These are phyloP conservation scores for Cyphomyrus discorhynchus DNA, from an alignment of 2,113 vertebrate genomes.

Conservation along the genomic window DNA sequence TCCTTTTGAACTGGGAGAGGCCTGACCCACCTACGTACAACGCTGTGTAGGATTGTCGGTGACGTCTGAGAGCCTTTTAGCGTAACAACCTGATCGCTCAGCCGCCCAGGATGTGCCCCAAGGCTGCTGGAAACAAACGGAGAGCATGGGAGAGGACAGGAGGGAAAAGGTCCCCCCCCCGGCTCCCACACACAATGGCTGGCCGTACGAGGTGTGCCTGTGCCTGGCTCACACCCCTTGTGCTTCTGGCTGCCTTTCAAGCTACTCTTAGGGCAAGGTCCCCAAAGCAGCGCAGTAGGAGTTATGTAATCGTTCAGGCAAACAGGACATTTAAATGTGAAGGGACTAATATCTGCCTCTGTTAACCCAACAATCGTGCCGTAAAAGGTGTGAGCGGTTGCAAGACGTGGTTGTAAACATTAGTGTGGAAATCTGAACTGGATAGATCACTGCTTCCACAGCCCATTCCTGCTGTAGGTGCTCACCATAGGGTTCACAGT, in stretches of 20 bases:
- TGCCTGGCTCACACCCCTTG: neutral
- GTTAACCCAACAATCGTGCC: neutral
- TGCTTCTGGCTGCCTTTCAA: neutral
- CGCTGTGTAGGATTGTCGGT: neutral
- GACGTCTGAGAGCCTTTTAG: neutral
- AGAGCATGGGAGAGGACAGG: neutral
- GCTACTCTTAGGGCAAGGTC: neutral
- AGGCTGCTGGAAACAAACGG: neutral
- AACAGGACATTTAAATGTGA: neutral
- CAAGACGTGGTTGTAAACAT: neutral
- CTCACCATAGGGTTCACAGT: neutral
- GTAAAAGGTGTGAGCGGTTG: neutral
- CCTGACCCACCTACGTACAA: neutral
- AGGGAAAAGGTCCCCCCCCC: neutral
- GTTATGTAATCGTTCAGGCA: neutral
- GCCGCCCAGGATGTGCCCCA: neutral
- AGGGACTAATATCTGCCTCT: neutral
- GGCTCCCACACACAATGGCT: neutral
- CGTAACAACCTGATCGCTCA: neutral
- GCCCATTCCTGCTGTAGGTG: neutral
- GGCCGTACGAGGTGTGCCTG: neutral
- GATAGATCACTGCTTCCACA: neutral
- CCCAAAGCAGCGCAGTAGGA: neutral
- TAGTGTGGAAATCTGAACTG: neutral
- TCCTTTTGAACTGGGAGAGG: neutral